Percentiles rank a stretch among this genome's conserved stretches.
Conservation (phyloP, 2,113 vertebrate species). For the Illadopsis cleaveri region DNA sequence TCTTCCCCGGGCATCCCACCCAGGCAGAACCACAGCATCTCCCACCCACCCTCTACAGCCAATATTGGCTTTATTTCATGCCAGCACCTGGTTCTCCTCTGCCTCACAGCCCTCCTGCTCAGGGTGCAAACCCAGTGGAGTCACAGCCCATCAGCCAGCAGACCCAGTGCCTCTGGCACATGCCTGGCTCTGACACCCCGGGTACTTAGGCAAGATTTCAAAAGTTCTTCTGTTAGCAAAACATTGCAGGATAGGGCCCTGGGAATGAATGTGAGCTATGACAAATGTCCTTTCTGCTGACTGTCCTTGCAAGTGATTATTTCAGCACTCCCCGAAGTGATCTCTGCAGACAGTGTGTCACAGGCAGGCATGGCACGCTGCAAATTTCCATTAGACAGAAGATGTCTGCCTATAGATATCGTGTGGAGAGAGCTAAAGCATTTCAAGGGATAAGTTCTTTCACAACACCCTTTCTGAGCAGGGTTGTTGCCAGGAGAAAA, state of each 20-base stretch:
- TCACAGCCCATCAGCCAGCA: not conserved
- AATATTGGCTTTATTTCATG: not conserved
- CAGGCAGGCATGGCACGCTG: not conserved
- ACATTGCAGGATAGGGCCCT: not conserved
- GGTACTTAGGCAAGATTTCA: not conserved
- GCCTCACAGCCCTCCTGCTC: not conserved
- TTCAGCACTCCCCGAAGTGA: not conserved
- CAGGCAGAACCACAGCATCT: not conserved
- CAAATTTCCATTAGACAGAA: not conserved
- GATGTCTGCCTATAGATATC: not conserved
- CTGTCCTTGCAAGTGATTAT: not conserved
- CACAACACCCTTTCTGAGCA: fast-evolving
- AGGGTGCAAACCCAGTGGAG: not conserved
- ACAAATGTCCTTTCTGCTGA: not conserved
- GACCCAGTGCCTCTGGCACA: fast-evolving
- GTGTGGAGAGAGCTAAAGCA: not conserved
- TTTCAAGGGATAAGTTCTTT: not conserved
- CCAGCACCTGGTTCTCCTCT: not conserved
- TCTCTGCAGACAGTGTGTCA: not conserved
- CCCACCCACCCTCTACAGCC: not conserved
- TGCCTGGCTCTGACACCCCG: not conserved
- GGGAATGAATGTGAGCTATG: not conserved
- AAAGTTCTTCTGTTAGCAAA: not conserved
- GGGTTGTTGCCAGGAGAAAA: not conserved
- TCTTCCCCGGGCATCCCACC: not conserved